These are phyloP conservation scores for Cinclus cinclus DNA, from an alignment of 2,113 vertebrate genomes.

Conservation along the genomic window DNA sequence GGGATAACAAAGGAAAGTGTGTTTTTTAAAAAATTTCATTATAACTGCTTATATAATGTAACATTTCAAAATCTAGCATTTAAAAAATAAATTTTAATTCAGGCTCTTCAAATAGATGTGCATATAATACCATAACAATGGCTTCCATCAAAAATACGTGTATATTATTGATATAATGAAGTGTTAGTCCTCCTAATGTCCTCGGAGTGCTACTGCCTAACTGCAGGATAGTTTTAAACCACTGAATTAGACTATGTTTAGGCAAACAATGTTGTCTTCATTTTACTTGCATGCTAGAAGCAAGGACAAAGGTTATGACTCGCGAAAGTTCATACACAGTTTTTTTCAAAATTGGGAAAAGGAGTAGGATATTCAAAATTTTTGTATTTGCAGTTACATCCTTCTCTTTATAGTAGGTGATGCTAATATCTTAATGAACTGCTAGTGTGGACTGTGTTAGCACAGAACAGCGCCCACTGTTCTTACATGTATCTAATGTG, in stretches of 20 bases:
- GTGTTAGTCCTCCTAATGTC: background rate
- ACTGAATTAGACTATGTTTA: background rate
- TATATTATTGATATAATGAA: background rate
- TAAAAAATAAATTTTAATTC: background rate
- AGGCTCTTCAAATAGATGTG: background rate
- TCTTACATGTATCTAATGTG: background rate
- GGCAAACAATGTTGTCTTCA: background rate
- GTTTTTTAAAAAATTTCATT: too few relatives aligned
- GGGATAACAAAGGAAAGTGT: too few relatives aligned
- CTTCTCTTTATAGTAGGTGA: background rate
- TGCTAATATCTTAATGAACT: background rate
- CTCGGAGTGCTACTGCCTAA: background rate
- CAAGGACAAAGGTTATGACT: background rate
- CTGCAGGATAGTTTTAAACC: background rate
- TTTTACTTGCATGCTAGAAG: background rate
- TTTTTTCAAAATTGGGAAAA: background rate
- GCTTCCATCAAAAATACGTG: background rate
- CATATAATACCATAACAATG: background rate
- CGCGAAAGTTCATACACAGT: background rate
- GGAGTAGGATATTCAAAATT: background rate
- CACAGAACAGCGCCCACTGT: background rate
- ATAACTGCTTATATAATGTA: background rate
- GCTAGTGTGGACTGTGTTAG: background rate
- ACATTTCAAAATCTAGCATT: background rate
- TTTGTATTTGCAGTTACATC: background rate